Evolutionary conservation across 2,888 invertebrate species (phyloP), one percentile per base, ranked within the genome.

Genomic region (Ornithoptera priamus): DNA sequence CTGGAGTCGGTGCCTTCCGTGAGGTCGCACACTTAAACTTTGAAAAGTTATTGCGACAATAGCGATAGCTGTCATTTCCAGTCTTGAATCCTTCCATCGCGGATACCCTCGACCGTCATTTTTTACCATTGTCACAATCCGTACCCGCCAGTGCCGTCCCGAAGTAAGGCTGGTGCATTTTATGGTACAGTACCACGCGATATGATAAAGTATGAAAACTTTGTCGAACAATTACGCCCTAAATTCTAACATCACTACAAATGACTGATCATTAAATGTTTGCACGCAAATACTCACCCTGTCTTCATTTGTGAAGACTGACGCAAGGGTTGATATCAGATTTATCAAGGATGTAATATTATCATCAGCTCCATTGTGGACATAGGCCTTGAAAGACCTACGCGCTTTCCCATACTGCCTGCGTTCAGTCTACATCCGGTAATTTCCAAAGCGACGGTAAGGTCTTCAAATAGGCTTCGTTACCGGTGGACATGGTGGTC

Each of bases 151-250:
- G 65, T 61, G 18, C 64, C 68, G 22, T 63, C 22, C 15, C 17
- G 12, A 50, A 39, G 6, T 20, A 17, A 6, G 17, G 57, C 20
- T 22, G 56, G 42, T 46, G 42, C 42, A 69, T 57, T 60, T 69
- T 69, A 65, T 65, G 65, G 46, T 61, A 56, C 17, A 20, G 4
- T 46, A n/a, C 53, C 69, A 69, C 65, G 69, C 69, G 56, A 69
- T n/a, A 61, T 65, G 64, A 61, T 65, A 61, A 24, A 69, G 42
- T 61, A 65, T 53, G 53, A 53, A 53, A 53, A 53, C 15, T 53
- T 53, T 53, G 39, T 53, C 53, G n/a, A 42, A 65, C 24, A 69
- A 65, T 69, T 60, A 64, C 36, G 22, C n/a, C 20, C 6, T 58
- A 59, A 63, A 36, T 63, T 39, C 10, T 39, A 39, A 39, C 39